phyloP scores from a whole-genome alignment of 2,797 vertebrate genomes.

The Denticeps clupeoides region DNA sequence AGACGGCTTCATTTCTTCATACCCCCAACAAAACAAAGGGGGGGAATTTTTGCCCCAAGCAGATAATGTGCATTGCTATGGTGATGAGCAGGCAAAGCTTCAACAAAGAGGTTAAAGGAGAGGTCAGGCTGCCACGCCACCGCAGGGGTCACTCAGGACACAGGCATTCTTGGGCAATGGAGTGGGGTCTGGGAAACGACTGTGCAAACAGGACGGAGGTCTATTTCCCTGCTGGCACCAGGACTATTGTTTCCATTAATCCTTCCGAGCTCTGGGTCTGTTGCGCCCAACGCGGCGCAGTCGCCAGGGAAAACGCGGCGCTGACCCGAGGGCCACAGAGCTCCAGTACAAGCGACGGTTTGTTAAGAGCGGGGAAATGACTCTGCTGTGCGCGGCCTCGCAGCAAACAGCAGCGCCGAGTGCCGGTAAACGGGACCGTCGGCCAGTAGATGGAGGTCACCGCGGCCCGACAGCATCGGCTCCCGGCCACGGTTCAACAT shows the following conservation, averaged over 20 bases:
- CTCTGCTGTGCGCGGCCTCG: no score
- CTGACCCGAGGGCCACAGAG: slow-evolving; percentile 26
- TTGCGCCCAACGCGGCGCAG: slow-evolving; percentile 31
- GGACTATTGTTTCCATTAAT: slow-evolving; percentile 56
- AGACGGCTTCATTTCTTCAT: no score
- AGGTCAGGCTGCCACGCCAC: slow-evolving; percentile 14
- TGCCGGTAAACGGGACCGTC: no score
- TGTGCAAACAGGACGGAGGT: slow-evolving; percentile 53
- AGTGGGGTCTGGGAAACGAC: slow-evolving; percentile 51
- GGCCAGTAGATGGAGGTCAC: no score
- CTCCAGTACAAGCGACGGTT: slow-evolving; percentile 20
- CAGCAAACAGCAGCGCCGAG: no score
- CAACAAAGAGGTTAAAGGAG: neutral
- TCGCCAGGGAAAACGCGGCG: slow-evolving; percentile 38
- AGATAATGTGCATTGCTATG: no score
- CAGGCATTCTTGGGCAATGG: slow-evolving; percentile 42
- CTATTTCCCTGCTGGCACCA: slow-evolving; percentile 57
- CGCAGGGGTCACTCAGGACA: slow-evolving; percentile 37
- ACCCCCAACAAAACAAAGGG: no score
- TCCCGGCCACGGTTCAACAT: no score
- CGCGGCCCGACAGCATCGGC: no score
- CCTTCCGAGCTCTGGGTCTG: slow-evolving; percentile 48
- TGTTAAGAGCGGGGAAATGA: neutral
- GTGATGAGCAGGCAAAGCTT: no score
- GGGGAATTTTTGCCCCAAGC: no score